A percentile compares a stretch with the other conserved stretches of the same genome.
phyloP scores from a whole-genome alignment of 2,888 invertebrate genomes.

The Pammene fasciana region DNA sequence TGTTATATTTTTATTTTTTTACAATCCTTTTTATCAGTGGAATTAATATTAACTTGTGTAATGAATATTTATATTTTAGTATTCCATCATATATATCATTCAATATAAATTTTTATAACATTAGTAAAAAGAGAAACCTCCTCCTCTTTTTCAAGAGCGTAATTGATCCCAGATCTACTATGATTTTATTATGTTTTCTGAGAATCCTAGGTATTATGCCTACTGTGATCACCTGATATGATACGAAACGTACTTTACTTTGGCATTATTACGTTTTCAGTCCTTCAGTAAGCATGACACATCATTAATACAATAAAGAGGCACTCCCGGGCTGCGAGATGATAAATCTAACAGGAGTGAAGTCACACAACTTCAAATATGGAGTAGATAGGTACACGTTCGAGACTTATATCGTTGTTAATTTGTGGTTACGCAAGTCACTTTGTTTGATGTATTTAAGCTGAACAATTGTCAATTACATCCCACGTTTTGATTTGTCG shows the following conservation, averaged over 20 bases:
- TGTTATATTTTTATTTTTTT: background rate
- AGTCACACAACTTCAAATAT: constrained; percentile 47
- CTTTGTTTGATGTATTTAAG: constrained; percentile 28
- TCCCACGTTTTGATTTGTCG: constrained; percentile 30
- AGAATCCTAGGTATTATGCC: background rate
- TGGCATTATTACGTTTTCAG: constrained; percentile 13
- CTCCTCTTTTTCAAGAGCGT: too few species aligned
- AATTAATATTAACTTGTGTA: too few species aligned
- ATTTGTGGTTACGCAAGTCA: constrained; percentile 31
- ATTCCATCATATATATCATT: too few species aligned
- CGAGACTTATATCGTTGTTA: constrained; percentile 12
- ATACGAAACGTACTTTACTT: background rate
- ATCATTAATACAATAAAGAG: constrained; percentile 38
- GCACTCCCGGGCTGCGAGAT: constrained; percentile 27
- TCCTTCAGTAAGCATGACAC: constrained; percentile 20
- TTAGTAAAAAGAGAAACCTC: too few species aligned
- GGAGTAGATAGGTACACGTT: constrained; percentile 54
- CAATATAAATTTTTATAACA: too few species aligned
- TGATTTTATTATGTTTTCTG: background rate
- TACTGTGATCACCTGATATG: constrained; percentile 5
- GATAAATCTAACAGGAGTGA: constrained; percentile 24
- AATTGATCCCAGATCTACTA: too few species aligned
- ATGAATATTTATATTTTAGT: too few species aligned
- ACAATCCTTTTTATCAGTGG: background rate
- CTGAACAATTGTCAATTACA: constrained; percentile 27